Evolutionary conservation across 2,888 invertebrate species (phyloP).

Genomic region (Ochlodes sylvanus): DNA sequence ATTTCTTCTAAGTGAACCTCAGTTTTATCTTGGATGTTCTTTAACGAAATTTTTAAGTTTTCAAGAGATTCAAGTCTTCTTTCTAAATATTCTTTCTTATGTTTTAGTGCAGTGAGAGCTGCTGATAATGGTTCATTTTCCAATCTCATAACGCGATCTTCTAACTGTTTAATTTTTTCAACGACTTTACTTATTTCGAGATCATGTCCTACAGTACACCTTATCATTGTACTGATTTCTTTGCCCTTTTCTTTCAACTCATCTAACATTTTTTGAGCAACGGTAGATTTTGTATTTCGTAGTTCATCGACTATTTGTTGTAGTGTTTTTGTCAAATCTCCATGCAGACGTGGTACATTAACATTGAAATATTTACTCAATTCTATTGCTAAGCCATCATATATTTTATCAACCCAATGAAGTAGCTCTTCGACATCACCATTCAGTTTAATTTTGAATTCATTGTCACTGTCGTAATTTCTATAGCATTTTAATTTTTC

Average conservation of each 20-base stretch:
- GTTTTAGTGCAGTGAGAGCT: slow-evolving; percentile 63
- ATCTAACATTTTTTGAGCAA: slow-evolving; percentile 56
- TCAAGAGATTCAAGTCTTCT: slow-evolving; percentile 62
- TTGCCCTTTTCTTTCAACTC: slow-evolving; percentile 62
- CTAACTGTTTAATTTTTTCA: slow-evolving; percentile 65
- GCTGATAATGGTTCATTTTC: slow-evolving; percentile 62
- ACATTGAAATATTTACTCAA: slow-evolving; percentile 63
- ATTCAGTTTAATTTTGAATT: slow-evolving; percentile 59
- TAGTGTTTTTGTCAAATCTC: slow-evolving; percentile 67
- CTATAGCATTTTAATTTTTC: slow-evolving; percentile 65
- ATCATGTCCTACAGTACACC: slow-evolving; percentile 58
- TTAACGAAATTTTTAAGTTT: slow-evolving; percentile 64
- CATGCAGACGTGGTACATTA: slow-evolving; percentile 56
- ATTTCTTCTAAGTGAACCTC: slow-evolving; percentile 52
- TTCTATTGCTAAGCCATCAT: slow-evolving; percentile 62
- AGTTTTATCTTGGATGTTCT: slow-evolving; percentile 53
- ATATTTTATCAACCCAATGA: slow-evolving; percentile 71
- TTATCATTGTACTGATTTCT: slow-evolving; percentile 63
- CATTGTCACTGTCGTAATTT: slow-evolving; percentile 53
- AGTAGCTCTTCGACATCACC: slow-evolving; percentile 61
- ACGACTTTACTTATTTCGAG: slow-evolving; percentile 70
- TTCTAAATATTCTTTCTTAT: slow-evolving; percentile 69
- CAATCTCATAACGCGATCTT: slow-evolving; percentile 64
- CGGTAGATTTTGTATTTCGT: slow-evolving; percentile 51
- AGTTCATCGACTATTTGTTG: slow-evolving; percentile 69